Evolutionary conservation across 2,888 invertebrate genomes (phyloP).

Genomic region (Megastigmus dorsalis): DNA sequence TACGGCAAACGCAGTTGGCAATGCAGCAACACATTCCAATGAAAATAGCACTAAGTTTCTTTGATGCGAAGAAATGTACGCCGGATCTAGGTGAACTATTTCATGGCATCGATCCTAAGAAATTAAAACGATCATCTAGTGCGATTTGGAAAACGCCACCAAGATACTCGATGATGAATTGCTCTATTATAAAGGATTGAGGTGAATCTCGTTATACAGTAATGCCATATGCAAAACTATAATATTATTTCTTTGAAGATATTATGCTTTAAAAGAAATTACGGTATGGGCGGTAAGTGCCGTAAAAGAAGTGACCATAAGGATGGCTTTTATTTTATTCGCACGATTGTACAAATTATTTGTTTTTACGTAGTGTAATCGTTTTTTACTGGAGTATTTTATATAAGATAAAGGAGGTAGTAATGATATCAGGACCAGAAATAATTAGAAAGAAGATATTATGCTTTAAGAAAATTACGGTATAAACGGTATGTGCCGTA

Average conservation of each 20-base stretch:
- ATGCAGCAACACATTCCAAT: constrained; percentile 75
- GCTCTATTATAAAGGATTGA: constrained; percentile 46
- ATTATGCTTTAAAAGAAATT: neutral
- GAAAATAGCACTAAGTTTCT: constrained; percentile 77
- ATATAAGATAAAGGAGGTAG: constrained; percentile 18
- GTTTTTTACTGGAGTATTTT: constrained; percentile 40
- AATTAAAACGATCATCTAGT: constrained; percentile 83
- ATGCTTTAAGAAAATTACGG: neutral
- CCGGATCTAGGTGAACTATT: constrained; percentile 83
- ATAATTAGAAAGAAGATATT: too few species aligned
- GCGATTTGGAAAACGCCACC: constrained; percentile 86
- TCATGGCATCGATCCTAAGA: constrained; percentile 80
- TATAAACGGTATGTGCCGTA: constrained; percentile 24
- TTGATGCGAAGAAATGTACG: constrained; percentile 74
- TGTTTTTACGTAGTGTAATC: constrained; percentile 35
- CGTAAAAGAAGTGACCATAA: constrained; percentile 28
- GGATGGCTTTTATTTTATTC: constrained; percentile 13
- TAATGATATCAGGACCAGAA: neutral
- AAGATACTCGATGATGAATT: constrained; percentile 77
- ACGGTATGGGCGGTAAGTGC: constrained; percentile 19
- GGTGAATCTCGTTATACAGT: neutral
- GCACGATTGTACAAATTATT: constrained; percentile 40
- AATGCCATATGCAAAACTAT: neutral
- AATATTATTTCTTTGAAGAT: constrained; percentile 25
- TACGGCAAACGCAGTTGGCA: constrained; percentile 74